These are phyloP conservation scores for Eurystomus gularis DNA, from an alignment of 2,113 vertebrate species.

Conservation along the genomic window DNA sequence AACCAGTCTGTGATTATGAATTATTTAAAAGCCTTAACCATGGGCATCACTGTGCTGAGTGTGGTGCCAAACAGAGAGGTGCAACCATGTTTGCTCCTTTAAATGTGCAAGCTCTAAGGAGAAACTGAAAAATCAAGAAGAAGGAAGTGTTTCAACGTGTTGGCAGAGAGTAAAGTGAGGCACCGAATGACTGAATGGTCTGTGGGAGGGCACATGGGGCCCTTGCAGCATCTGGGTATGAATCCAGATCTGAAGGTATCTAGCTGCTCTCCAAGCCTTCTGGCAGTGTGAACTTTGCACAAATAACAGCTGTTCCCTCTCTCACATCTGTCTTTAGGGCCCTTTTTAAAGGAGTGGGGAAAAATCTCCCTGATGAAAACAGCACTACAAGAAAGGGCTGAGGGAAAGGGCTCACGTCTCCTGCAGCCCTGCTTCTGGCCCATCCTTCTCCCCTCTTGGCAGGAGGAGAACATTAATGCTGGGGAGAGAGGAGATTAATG, in stretches of 20 bases:
- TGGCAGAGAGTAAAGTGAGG: neutral
- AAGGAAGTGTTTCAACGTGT: neutral
- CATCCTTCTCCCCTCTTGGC: neutral
- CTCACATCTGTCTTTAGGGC: neutral
- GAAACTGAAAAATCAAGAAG: neutral
- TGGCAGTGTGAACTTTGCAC: neutral
- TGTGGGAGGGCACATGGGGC: neutral
- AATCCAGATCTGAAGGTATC: neutral
- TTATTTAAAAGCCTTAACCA: neutral
- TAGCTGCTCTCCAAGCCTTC: neutral
- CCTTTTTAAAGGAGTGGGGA: neutral
- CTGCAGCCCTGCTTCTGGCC: neutral
- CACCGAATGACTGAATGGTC: neutral
- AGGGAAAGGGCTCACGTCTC: neutral
- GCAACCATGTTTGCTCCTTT: neutral
- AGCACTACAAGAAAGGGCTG: neutral
- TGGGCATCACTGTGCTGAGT: neutral
- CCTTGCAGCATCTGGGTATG: neutral
- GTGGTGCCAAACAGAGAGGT: neutral
- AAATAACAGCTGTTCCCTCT: neutral
- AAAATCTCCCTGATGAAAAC: neutral
- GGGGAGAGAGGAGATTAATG: neutral
- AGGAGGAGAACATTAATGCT: neutral
- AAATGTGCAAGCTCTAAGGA: neutral
- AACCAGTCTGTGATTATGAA: neutral